phyloP scores from a whole-genome alignment of 2,113 vertebrate genomes.

The Varanus salvator region DNA sequence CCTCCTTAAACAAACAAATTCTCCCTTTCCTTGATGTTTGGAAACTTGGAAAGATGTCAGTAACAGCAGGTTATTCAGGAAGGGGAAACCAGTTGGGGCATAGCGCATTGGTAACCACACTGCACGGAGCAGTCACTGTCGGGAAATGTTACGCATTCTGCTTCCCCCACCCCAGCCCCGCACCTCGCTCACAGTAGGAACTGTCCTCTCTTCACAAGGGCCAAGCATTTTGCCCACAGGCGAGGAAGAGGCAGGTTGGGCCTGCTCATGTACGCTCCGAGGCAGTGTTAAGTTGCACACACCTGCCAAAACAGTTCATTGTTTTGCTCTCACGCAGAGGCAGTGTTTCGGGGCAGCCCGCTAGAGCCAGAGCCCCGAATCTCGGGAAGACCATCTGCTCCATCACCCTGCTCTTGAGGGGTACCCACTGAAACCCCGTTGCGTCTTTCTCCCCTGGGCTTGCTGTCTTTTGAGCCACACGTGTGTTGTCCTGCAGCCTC shows the following conservation, averaged over 20 bases:
- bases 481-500: too few relatives aligned
- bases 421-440: too few relatives aligned
- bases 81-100: neutral
- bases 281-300: constrained; percentile 49
- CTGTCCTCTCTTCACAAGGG: neutral
- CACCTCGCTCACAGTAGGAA: neutral
- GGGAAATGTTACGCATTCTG: neutral
- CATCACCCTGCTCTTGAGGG: too few relatives aligned
- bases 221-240: neutral
- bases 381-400: too few relatives aligned
- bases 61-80: rapidly evolving
- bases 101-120: rapidly evolving
- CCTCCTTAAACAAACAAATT: constrained; percentile 18
- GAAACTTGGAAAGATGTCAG: neutral
- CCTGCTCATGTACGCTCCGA: neutral
- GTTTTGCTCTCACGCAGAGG: neutral
- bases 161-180: neutral
- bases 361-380: too few relatives aligned
- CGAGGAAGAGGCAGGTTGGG: neutral
- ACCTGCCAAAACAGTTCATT: constrained; percentile 26
- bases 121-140: neutral
- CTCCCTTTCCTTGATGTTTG: neutral
- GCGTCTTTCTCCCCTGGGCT: too few relatives aligned
- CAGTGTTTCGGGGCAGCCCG: too few relatives aligned
- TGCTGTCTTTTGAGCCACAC: too few relatives aligned